phyloP scores from a whole-genome alignment of 2,888 invertebrate genomes.

The Eristalinus sepulchralis region DNA sequence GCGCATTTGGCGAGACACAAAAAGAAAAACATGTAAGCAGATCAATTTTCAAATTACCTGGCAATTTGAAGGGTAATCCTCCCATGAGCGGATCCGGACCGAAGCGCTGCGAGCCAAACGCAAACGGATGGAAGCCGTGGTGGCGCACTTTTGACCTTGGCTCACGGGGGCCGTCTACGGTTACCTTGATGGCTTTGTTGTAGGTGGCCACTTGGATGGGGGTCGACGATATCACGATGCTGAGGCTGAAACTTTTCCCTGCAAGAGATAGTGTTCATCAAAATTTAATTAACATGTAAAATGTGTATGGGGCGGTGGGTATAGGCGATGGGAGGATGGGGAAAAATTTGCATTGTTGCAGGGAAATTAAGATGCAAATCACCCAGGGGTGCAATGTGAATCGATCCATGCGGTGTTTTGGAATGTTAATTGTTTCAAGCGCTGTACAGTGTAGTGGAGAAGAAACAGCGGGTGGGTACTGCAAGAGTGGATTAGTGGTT shows the following conservation, averaged over 20 bases:
- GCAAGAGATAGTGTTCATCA: conserved; percentile 76
- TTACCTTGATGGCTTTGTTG: conserved; percentile 99
- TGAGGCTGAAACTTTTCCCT: conserved; percentile 99
- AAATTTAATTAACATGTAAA: conserved; percentile 52
- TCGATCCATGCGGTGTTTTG: background rate
- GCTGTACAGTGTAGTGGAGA: conserved; percentile 14
- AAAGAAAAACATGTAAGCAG: conserved; percentile 43
- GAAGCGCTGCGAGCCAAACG: conserved; percentile 91
- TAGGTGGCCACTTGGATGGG: conserved; percentile 99
- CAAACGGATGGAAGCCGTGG: conserved; percentile 94
- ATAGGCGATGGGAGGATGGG: background rate
- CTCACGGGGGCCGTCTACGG: conserved; percentile 99
- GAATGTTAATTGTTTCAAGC: conserved; percentile 19
- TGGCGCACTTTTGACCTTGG: conserved; percentile 96
- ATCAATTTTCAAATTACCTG: conserved; percentile 84
- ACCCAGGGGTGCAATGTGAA: conserved; percentile 19
- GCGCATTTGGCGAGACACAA: background rate
- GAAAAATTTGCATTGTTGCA: conserved; percentile 22
- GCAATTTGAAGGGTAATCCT: conserved; percentile 91
- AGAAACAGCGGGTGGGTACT: background rate
- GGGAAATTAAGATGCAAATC: conserved; percentile 57
- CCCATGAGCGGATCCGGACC: conserved; percentile 90
- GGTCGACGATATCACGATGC: conserved; percentile 95
- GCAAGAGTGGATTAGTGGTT: background rate
- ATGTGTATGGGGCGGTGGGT: background rate